Base-by-base conservation (phyloP, 64 coral and sea anemone species). In the Acropora yongei region DNA sequence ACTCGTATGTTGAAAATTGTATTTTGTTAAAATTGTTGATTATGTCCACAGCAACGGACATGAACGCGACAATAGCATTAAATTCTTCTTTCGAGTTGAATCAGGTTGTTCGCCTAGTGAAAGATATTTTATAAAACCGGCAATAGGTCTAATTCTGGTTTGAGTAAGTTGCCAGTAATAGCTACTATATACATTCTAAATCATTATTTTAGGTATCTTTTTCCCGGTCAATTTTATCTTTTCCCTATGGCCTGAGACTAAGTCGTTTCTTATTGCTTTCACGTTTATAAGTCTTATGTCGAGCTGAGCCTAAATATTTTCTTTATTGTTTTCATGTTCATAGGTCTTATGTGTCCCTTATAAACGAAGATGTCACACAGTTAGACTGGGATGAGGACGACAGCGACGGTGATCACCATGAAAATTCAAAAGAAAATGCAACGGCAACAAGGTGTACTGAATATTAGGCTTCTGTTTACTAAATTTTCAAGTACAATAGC, bases 161-260 rank as follows among this genome's bases (percentile, higher is more conserved):
- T 19, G n/a, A 69, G n/a, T 55, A 55, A 55, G 50, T 55, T 69
- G 66, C 66, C 66, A 69, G 66, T 69, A 69, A 69, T 69, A 17
- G 66, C 66, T 17, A 17, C 66, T 17, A 69, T 69, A 69, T 69
- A 69, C n/a, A 69, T 69, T 69, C 3, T 13, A 69, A 69, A 69
- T 69, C 3, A 69, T 69, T 69, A 2, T 69, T 69, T 55, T 55
- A 55, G 50, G 50, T 55, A 69, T 69, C 66, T 16, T 69, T 69
- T 69, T 11, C 11, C 66, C 66, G 18, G 18, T 69, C 66, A 19
- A 55, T 55, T 55, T 55, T 55, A 55, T 55, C 50, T 55, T 69
- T 69, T 69, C 66, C 66, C 66, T 69, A 69, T 69, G 66, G 66
- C 66, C 66, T 69, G 66, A 69, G 66, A 69, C 66, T 69, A 19